Percentiles rank a stretch among this genome's conserved stretches.
These are phyloP conservation scores for Thymelicus acteon DNA, from an alignment of 2,888 invertebrate species.

Conservation along the genomic window DNA sequence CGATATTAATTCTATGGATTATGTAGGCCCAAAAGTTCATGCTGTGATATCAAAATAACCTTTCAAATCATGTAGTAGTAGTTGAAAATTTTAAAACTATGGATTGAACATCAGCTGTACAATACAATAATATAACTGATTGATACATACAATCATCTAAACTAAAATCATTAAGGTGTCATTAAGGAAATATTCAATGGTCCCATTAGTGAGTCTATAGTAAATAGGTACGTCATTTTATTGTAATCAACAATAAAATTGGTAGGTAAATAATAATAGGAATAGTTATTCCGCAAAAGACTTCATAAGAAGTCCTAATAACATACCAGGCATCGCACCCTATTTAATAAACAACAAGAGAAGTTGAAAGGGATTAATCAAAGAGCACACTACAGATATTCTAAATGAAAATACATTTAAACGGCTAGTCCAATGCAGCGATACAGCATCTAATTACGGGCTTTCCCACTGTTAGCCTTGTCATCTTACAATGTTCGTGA, in stretches of 20 bases:
- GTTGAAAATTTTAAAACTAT: too few species aligned
- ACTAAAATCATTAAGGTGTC: conserved; percentile 41
- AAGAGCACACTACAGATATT: conserved; percentile 4
- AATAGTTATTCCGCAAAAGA: conserved; percentile 20
- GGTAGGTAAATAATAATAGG: too few species aligned
- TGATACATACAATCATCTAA: neutral
- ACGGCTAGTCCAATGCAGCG: conserved; percentile 9
- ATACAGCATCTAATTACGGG: conserved; percentile 30
- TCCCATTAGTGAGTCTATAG: conserved; percentile 15
- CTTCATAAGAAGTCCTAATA: conserved; percentile 10
- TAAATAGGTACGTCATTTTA: neutral
- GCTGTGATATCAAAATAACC: neutral
- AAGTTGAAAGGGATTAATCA: conserved; percentile 1
- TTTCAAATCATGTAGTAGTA: neutral
- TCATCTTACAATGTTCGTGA: conserved; percentile 32
- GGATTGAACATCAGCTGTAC: too few species aligned
- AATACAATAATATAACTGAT: too few species aligned
- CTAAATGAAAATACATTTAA: conserved; percentile 16
- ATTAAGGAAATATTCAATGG: conserved; percentile 28
- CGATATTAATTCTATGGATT: neutral
- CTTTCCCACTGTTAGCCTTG: conserved; percentile 29
- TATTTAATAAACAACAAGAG: neutral
- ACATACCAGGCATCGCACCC: neutral
- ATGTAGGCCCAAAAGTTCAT: neutral
- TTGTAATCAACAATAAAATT: neutral